Evolutionary conservation across 2,888 invertebrate genomes (phyloP), one percentile per base, ranked within the genome.

Genomic region (Aspidiotus rigidus): DNA sequence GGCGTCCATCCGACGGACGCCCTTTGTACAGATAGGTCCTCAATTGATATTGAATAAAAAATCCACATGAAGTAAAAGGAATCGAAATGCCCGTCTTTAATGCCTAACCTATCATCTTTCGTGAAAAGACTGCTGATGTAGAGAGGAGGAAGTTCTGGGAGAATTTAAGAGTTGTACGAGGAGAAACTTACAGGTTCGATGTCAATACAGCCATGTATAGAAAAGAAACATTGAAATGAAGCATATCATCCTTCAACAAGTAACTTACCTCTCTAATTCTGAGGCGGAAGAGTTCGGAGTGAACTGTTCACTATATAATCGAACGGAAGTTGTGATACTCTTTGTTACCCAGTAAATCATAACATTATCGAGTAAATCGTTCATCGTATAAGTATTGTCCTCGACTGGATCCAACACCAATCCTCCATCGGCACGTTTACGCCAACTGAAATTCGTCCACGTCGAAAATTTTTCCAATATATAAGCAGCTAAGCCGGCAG

Each of bases 391-490:
- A 73, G 84, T 83, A 49, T 53, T 67, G 9, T 59, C 60, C 7
- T 80, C 79, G 0, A 79, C 78, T 44, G 15, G 11, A 41, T 66
- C 13, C 8, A 64, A 59, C 0, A 63, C 64, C 0, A 90, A 78
- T 3, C 86, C 86, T 0, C 90, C 89, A 75, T 90, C 87, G 0
- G 78, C 76, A 0, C 83, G 78, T 0, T 78, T 75, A 16, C 78
- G 80, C 75, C 80, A 80, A 0, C 77, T 76, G 0, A 76, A 76
- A 76, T 85, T 82, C 0, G 88, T 89, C 86, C 89, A 87, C 0
- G 85, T 83, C 11, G 86, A 85, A 79, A 92, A 93, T 77, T 94
- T 95, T 75, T 96, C 94, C 11, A 96, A 78, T 66, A 95, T 88
- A 75, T 94, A 96, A 0, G 90, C 90, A 0, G 93, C 93, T 70